Base-by-base conservation (phyloP, 2,888 invertebrate species). In the Corbicula japonica region DNA sequence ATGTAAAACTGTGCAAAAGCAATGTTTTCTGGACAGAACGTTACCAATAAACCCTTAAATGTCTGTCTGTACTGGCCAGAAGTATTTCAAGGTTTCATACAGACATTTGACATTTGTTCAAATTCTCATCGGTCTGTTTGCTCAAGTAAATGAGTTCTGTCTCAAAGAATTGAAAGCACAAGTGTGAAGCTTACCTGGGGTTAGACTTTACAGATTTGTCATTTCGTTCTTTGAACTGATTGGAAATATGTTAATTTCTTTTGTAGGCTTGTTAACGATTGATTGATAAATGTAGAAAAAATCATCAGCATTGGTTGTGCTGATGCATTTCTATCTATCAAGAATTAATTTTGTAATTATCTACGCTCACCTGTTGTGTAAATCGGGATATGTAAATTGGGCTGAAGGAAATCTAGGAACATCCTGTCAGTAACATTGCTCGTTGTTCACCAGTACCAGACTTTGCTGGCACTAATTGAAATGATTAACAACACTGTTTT, bases 331-430 rank as follows among this genome's bases (percentile, higher is more conserved):
- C 48, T 32, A 62, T 44, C 60, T 41, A 41, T 60, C 32, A 32
- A 32, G 52, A 73, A 77, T 77, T 68, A 72, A 77, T 72, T 69
- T 62, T 61, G 50, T 72, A 77, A 77, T 77, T 77, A 77, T 72
- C 68, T 41, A 44, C 46, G 41, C 38, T 32, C 77, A 77, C 77
- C 77, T 77, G 77, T 73, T 77, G 72, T 73, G 61, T 52, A 52
- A 60, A 65, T 41, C 60, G 41, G 66, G 48, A 66, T 56, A 66
- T 65, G 65, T 60, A 48, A 56, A 52, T n/a, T 48, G 65, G 65
- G 52, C 52, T 50, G 60, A 35, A 44, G 34, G 58, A 41, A 72
- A 66, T 58, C 35, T 35, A 48, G 68, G 68, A 44, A 62, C 72
- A 69, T 63, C 68, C 77, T 73, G 77, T 66, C 77, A 77, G 73